Evolutionary conservation across 2,888 invertebrate species (phyloP), one percentile per base, ranked within the genome.

Genomic region (Ennomos quercinarius): DNA sequence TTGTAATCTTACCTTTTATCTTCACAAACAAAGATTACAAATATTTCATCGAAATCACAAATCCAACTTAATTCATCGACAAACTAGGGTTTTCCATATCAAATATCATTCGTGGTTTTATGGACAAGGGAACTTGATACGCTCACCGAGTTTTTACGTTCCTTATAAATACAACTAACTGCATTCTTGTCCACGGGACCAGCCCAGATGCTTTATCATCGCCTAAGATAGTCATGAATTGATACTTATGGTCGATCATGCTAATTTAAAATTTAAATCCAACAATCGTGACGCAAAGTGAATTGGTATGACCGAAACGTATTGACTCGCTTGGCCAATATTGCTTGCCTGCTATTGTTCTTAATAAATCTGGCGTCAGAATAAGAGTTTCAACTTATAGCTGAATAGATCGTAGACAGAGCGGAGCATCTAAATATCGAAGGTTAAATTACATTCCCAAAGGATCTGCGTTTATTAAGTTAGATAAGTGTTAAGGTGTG

Each of bases 321-420:
- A 72, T 70, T 58, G 53, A 65, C 61, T 67, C 60, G 61, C 54
- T 56, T 74, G 72, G 71, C 73, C 72, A 70, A 76, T 68, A 77
- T 72, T 70, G 60, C 67, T 67, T 65, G 67, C 65, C 48, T 61
- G 59, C 43, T 68, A 79, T 82, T 80, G 77, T 82, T 79, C 75
- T 76, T 78, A 77, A 81, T 79, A 59, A 64, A 59, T 51, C 38
- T 53, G 46, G 49, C 61, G 50, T 59, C 63, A 55, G 47, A 17
- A 50, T 40, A 34, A 44, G n/a, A 13, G 17, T 8, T 10, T 37
- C 46, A 62, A 44, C 65, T 67, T 61, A 76, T 68, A 70, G 76
- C 77, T 83, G 80, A 27, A 27, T 27, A 27, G 27, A 6, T 27
- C 78, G 82, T 80, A 76, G 72, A 84, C 76, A 77, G 68, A 84